Evolutionary conservation across 2,797 vertebrate genomes (phyloP).

Genomic region (Cyclura pinguis): DNA sequence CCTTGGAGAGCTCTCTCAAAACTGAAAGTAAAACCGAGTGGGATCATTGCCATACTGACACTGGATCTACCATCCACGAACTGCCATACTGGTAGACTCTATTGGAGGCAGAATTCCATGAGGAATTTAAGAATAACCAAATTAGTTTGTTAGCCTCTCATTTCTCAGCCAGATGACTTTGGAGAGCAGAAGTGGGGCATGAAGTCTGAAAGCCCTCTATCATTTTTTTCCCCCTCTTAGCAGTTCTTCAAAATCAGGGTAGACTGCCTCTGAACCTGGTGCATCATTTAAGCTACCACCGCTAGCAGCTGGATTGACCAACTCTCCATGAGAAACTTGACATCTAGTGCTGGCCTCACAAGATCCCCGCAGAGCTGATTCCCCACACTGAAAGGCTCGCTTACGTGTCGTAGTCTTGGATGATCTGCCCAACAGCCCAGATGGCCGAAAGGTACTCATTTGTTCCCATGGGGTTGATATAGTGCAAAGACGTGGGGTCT

Average conservation of each 20-base stretch:
- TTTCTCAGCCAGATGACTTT: no score
- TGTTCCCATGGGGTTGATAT: constrained; percentile 96
- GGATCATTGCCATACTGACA: no score
- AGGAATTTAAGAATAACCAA: not conserved
- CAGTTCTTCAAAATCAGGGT: not conserved
- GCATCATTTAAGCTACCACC: not conserved
- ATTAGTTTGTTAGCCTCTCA: not conserved
- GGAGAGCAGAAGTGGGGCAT: no score
- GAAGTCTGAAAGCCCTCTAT: no score
- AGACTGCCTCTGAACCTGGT: not conserved
- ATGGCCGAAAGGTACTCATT: constrained; percentile 97
- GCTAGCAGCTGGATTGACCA: not conserved
- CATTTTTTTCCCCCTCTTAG: no score
- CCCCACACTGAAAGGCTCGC: constrained; percentile 37
- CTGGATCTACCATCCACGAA: no score
- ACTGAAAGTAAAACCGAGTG: no score
- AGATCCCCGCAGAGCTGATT: not conserved
- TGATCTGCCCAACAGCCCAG: constrained; percentile 98
- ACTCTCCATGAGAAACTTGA: not conserved
- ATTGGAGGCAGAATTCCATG: no score
- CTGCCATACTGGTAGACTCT: no score
- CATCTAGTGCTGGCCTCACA: not conserved
- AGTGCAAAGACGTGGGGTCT: constrained; percentile 94
- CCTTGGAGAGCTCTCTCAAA: no score
- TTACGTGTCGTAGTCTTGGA: constrained; percentile 99